Conservation (phyloP, 1,140 invertebrate genomes). For the Meloidogyne chitwoodi region DNA sequence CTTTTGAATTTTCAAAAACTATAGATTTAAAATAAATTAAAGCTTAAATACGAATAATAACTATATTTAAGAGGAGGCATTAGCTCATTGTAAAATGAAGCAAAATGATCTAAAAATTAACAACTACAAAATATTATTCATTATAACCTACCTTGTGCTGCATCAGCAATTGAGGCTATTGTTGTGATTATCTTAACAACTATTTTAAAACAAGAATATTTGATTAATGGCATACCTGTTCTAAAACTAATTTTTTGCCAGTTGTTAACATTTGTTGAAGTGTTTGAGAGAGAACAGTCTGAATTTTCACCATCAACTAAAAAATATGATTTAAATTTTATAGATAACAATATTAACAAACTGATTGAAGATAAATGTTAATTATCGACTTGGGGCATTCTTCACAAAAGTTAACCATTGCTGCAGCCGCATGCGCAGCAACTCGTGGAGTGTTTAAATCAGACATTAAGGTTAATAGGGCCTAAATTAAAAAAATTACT, state of each 20-base stretch:
- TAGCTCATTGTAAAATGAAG: constrained; percentile 68
- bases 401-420: constrained; percentile 97
- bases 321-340: no score
- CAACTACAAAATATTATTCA: not conserved
- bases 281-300: constrained; percentile 82
- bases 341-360: not conserved
- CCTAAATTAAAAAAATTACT: constrained; percentile 54
- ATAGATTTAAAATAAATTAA: not conserved
- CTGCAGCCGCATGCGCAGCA: constrained; percentile 76
- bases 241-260: constrained; percentile 89
- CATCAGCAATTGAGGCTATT: constrained; percentile 96
- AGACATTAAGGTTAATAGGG: constrained; percentile 80
- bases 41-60: constrained; percentile 60
- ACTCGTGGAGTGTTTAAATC: constrained; percentile 86
- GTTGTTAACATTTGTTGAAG: constrained; percentile 83
- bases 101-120: constrained; percentile 75
- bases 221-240: constrained; percentile 70
- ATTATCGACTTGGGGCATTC: constrained; percentile 90
- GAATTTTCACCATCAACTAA: constrained; percentile 81
- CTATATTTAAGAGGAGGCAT: constrained; percentile 94
- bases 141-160: constrained; percentile 69
- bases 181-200: constrained; percentile 74
- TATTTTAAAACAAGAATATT: constrained; percentile 16
- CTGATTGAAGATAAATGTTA: constrained; percentile 77
- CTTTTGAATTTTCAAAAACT: constrained; percentile 71